These are phyloP conservation scores for Etheostoma nigrum DNA, from an alignment of 2,797 vertebrate species.

Conservation along the genomic window DNA sequence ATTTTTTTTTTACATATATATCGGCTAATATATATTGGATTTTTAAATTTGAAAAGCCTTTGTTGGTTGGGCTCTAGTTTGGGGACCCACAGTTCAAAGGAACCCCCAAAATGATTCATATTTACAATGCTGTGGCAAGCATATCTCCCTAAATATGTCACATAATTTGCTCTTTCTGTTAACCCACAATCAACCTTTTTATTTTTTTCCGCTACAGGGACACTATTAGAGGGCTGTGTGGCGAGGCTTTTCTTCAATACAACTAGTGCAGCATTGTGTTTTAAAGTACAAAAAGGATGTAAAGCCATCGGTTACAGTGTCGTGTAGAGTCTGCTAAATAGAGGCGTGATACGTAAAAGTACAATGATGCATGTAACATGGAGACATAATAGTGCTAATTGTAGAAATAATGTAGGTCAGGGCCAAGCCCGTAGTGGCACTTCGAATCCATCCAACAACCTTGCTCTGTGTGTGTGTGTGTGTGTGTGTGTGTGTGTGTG, in stretches of 20 bases:
- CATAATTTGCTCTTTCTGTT: not conserved
- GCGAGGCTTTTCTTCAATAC: not conserved
- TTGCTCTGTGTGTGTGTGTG: slow-evolving; percentile 37
- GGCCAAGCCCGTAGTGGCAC: not conserved
- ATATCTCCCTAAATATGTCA: not conserved
- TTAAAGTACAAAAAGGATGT: no score
- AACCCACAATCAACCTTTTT: not conserved
- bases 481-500: slow-evolving; percentile 6
- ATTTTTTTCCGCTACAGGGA: no score
- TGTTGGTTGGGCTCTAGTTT: no score
- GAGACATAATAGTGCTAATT: not conserved
- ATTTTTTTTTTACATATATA: no score
- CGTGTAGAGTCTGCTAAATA: not conserved
- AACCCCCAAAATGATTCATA: not conserved
- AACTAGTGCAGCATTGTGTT: not conserved
- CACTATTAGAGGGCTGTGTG: no score
- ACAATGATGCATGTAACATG: not conserved
- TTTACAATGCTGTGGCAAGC: not conserved
- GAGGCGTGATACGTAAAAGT: not conserved
- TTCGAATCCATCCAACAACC: slow-evolving; percentile 42
- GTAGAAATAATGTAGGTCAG: slow-evolving; percentile 4
- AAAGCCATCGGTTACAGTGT: no score
- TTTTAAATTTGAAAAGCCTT: no score
- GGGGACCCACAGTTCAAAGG: not conserved
- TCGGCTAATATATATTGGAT: no score